A percentile compares a stretch with the other conserved stretches of the same genome.
Evolutionary conservation across 2,888 invertebrate genomes (phyloP).

Genomic region (Drosophila neoperkinsi): DNA sequence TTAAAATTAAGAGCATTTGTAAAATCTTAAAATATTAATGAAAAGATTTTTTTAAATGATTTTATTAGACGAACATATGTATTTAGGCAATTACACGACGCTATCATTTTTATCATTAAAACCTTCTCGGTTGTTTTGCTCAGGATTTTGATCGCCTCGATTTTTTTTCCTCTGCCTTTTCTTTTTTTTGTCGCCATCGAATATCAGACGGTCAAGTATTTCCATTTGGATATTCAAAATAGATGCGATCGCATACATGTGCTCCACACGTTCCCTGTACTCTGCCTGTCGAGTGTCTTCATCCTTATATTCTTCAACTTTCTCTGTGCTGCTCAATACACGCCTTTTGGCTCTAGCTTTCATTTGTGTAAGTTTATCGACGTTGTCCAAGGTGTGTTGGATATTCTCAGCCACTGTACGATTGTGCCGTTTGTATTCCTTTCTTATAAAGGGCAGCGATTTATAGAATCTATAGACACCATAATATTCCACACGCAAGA

Average conservation of each 20-base stretch:
- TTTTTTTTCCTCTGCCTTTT: background rate
- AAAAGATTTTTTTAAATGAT: too few relatives aligned
- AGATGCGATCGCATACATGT: slow-evolving; percentile 2
- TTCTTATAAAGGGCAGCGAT: background rate
- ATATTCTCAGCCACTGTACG: slow-evolving; percentile 61
- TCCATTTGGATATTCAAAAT: slow-evolving; percentile 48
- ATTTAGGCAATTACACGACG: background rate
- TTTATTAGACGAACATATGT: too few relatives aligned
- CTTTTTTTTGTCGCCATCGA: background rate
- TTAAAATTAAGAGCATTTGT: too few relatives aligned
- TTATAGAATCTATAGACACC: background rate
- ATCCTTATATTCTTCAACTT: background rate
- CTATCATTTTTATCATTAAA: background rate
- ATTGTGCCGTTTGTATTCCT: slow-evolving; percentile 16
- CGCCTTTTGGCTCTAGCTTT: background rate
- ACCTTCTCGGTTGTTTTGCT: background rate
- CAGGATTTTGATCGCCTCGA: too few relatives aligned
- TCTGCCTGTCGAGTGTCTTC: slow-evolving; percentile 23
- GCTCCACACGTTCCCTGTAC: slow-evolving; percentile 36
- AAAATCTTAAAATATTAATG: too few relatives aligned
- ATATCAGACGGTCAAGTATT: slow-evolving; percentile 43
- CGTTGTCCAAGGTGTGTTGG: slow-evolving; percentile 13
- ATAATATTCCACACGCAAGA: slow-evolving; percentile 61
- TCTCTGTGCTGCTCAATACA: background rate
- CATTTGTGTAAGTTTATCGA: background rate